A percentile compares a stretch with the other conserved stretches of the same genome.
These are phyloP conservation scores for Alsophila aescularia DNA, from an alignment of 2,888 invertebrate species.

Conservation along the genomic window DNA sequence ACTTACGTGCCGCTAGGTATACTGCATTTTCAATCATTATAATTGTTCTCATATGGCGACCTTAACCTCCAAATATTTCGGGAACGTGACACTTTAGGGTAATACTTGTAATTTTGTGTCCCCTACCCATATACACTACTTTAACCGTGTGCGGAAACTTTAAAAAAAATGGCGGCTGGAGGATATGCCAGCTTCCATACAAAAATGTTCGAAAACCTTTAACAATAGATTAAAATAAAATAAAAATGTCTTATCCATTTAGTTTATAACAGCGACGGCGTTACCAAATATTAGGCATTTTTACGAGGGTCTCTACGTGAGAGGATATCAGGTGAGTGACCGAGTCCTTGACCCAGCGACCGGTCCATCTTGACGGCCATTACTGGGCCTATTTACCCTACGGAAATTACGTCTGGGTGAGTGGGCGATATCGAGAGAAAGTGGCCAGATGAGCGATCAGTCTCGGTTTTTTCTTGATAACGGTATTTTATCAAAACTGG, in stretches of 20 bases:
- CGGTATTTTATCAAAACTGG: background rate
- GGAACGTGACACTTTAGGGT: too few relatives aligned
- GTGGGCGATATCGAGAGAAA: conserved; percentile 32
- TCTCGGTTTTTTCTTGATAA: background rate
- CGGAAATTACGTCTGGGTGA: conserved; percentile 25
- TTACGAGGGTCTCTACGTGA: conserved; percentile 34
- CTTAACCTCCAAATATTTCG: too few relatives aligned
- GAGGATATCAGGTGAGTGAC: conserved; percentile 60
- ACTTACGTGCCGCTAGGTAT: too few relatives aligned
- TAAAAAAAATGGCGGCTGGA: too few relatives aligned
- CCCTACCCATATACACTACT: too few relatives aligned
- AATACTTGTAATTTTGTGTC: too few relatives aligned
- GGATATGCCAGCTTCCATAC: too few relatives aligned
- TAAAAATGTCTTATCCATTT: background rate
- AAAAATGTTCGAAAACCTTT: too few relatives aligned
- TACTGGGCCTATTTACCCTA: conserved; percentile 43
- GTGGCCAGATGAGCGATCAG: conserved; percentile 13
- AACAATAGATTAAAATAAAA: too few relatives aligned
- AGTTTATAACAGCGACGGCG: background rate
- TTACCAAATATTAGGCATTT: conserved; percentile 10
- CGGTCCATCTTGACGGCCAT: conserved; percentile 23
- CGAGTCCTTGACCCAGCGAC: conserved; percentile 71
- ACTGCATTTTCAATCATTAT: too few relatives aligned
- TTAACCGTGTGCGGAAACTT: too few relatives aligned
- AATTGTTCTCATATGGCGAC: too few relatives aligned